A percentile compares a stretch with the other conserved stretches of the same genome.
phyloP scores from a whole-genome alignment of 2,113 vertebrate species.

The Pogona vitticeps region DNA sequence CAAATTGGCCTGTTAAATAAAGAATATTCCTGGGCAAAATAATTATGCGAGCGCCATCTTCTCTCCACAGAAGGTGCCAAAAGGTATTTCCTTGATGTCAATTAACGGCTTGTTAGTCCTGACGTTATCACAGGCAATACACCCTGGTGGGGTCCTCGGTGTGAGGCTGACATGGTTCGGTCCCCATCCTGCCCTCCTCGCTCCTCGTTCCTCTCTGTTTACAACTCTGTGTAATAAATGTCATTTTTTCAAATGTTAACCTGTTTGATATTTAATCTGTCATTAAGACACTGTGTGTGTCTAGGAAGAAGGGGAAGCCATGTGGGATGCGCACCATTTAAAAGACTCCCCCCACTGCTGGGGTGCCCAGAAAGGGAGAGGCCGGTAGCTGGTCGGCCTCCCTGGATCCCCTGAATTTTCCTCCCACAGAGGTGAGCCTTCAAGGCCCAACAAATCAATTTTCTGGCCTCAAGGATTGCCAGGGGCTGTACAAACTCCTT shows the following conservation, averaged over 20 bases:
- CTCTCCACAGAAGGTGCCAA: conserved; percentile 80
- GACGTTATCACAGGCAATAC: conserved; percentile 81
- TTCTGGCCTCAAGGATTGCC: no score
- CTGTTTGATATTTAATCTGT: conserved; percentile 80
- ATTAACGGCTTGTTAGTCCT: conserved; percentile 81
- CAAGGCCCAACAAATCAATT: no score
- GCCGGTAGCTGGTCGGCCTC: no score
- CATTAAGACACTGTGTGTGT: conserved; percentile 65
- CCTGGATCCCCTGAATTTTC: no score
- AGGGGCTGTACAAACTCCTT: no score
- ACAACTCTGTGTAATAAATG: conserved; percentile 77
- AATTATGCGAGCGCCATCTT: conserved; percentile 76
- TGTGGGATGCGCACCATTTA: background rate
- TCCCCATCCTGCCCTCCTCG: conserved; percentile 62
- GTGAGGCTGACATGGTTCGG: conserved; percentile 72
- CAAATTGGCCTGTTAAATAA: conserved; percentile 78
- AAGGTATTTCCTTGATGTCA: conserved; percentile 80
- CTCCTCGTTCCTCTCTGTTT: conserved; percentile 66
- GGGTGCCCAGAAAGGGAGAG: background rate
- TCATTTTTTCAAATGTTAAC: conserved; percentile 80
- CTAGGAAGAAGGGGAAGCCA: conserved; percentile 56
- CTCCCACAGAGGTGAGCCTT: no score
- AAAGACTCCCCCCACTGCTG: background rate
- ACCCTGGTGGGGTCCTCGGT: conserved; percentile 69
- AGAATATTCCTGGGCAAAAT: conserved; percentile 80